A percentile compares a stretch with the other conserved stretches of the same genome.
Conservation (phyloP, 2,888 invertebrate genomes). For the Elysia crispata region DNA sequence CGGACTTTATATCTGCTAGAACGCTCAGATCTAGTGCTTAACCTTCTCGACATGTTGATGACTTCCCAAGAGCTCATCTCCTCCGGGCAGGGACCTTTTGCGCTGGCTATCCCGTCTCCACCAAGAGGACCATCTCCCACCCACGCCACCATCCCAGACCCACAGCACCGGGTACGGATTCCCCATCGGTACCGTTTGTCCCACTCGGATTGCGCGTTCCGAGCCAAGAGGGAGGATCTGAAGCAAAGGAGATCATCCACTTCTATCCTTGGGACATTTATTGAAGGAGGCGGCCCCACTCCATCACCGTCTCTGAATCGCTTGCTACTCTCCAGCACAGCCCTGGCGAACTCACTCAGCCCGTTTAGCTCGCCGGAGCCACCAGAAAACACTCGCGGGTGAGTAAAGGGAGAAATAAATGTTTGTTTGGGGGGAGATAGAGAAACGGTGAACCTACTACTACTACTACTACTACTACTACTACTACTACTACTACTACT, state of each 20-base stretch:
- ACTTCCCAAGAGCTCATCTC: constrained; percentile 34
- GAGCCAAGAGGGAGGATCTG: constrained; percentile 39
- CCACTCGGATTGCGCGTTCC: constrained; percentile 46
- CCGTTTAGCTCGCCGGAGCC: constrained; percentile 2
- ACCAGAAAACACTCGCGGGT: constrained; percentile 37
- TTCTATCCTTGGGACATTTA: constrained; percentile 40
- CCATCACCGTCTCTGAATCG: constrained; percentile 39
- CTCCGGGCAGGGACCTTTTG: constrained; percentile 25
- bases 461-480: neutral
- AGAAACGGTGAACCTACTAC: neutral
- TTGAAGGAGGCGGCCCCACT: constrained; percentile 21
- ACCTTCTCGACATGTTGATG: constrained; percentile 51
- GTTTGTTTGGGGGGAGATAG: neutral
- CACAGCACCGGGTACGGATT: constrained; percentile 30
- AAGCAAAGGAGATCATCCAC: constrained; percentile 44
- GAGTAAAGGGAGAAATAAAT: neutral
- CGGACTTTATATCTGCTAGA: constrained; percentile 41
- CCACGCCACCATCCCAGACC: constrained; percentile 12
- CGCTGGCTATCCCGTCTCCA: constrained; percentile 2
- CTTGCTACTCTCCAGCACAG: constrained; percentile 20
- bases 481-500: neutral
- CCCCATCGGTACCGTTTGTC: constrained; percentile 36
- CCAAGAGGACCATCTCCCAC: constrained; percentile 40
- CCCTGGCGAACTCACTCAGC: constrained; percentile 13
- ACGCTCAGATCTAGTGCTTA: constrained; percentile 45